Base-by-base conservation (phyloP, 2,797 vertebrate species). In the Ispidina lecontei region DNA sequence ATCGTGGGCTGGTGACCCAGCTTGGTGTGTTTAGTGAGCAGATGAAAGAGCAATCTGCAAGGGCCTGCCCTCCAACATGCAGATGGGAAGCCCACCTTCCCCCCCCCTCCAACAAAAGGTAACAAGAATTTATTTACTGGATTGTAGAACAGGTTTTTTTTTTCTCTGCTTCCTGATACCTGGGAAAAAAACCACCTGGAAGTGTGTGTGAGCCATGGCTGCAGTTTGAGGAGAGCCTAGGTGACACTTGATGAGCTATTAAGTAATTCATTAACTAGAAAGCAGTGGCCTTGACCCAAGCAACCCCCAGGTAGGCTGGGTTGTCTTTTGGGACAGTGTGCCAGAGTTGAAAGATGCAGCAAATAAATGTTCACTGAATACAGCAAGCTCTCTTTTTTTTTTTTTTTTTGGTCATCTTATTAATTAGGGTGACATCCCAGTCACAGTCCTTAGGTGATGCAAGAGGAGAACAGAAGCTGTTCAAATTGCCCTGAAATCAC, bases 191-290 rank as follows among this genome's bases (percentile, higher is more conserved):
- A 90, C 15, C 28, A 73, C 37, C 71, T 78, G 9, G 55, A 88
- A 55, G 25, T 78, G 44, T 74, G 25, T 78, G 44, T 74, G 55
- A 67, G 47, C 69, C 65, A 60, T 79, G 67, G 71, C 93, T 91
- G 49, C 6, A 62, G 35, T 87, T 93, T 58, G 84, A 81, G 63
- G 65, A 55, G 88, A 70, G n/a, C 86, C 65, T 76, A 37, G 55
- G n/a, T 75, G 88, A 88, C 37, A 10, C 46, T 94, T 95, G 71
- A 84, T 43, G 76, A 90, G 69, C 71, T 95, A 84, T 88, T 92
- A 95, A 93, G 72, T 95, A 82, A 85, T 65, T 89, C 84, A 82
- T 96, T 96, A 96, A 88, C 84, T 91, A 62, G 68, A 35, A 95
- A 18, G 11, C 60, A 89, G 41, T 0, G 0, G 72, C 59, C 29